A percentile compares a stretch with the other conserved stretches of the same genome.
These are phyloP conservation scores for Acanthisitta chloris DNA, from an alignment of 2,113 vertebrate genomes.

Conservation along the genomic window DNA sequence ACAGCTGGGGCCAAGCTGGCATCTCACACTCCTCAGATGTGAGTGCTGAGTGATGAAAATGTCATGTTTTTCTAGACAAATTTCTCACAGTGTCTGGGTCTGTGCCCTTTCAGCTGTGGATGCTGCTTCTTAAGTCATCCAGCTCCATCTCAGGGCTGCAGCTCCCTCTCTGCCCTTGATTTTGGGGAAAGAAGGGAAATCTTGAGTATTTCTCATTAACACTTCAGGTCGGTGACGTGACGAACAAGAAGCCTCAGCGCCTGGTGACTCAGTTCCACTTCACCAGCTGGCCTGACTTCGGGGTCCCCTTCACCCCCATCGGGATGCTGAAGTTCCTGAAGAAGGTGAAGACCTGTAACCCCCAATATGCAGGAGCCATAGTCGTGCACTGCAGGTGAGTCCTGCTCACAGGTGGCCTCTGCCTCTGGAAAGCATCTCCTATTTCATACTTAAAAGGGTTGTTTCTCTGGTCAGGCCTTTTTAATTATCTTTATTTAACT, in stretches of 20 bases:
- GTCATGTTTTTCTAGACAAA: neutral
- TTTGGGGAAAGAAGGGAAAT: neutral
- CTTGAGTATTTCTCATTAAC: neutral
- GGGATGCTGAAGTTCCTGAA: conserved; percentile 99
- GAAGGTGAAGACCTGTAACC: conserved; percentile 95
- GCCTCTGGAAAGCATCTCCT: rapidly evolving
- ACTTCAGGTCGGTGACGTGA: conserved; percentile 89
- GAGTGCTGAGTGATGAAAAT: neutral
- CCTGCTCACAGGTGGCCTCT: neutral
- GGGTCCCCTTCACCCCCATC: conserved; percentile 96
- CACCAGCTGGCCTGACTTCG: conserved; percentile 98
- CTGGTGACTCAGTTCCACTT: conserved; percentile 98
- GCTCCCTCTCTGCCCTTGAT: neutral
- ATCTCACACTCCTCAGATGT: neutral
- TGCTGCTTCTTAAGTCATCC: neutral
- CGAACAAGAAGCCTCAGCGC: conserved; percentile 95
- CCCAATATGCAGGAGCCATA: conserved; percentile 92
- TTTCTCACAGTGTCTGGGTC: neutral
- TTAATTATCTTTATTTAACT: neutral
- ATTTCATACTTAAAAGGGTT: neutral
- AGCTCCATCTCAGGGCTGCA: neutral
- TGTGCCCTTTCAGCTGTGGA: neutral
- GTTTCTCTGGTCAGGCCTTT: neutral
- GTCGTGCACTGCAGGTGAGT: conserved; percentile 96
- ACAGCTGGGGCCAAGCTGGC: neutral